These are phyloP conservation scores for Limnephilus marmoratus DNA, from an alignment of 2,888 invertebrate genomes.

Conservation along the genomic window DNA sequence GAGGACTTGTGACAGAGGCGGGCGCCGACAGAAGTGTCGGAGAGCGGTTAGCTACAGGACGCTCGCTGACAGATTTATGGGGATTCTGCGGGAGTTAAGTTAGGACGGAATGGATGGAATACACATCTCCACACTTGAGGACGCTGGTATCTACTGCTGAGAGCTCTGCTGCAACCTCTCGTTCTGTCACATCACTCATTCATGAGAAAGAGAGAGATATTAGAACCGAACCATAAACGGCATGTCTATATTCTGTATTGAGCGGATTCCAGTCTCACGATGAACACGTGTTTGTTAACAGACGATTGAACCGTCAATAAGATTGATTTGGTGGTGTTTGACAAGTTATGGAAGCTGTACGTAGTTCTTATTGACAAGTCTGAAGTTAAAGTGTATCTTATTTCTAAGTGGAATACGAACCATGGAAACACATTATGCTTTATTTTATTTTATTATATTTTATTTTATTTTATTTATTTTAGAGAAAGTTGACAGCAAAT, in stretches of 20 bases:
- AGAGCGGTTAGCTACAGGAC: conserved; percentile 62
- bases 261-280: conserved; percentile 29
- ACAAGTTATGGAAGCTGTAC: background rate
- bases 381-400: background rate
- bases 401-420: background rate
- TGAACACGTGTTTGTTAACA: conserved; percentile 38
- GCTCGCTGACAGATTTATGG: conserved; percentile 58
- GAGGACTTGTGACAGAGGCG: conserved; percentile 49
- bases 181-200: background rate
- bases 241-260: background rate
- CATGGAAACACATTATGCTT: background rate
- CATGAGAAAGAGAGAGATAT: background rate
- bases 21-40: conserved; percentile 59
- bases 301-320: conserved; percentile 38
- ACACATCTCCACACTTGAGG: conserved; percentile 31
- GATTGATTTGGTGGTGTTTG: conserved; percentile 23
- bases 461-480: too few species aligned
- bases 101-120: conserved; percentile 24
- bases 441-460: too few species aligned
- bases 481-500: too few species aligned
- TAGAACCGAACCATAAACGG: background rate
- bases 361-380: background rate
- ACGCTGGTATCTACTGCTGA: background rate
- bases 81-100: conserved; percentile 12
- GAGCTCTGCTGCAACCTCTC: background rate